Evolutionary conservation across 2,797 vertebrate species (phyloP).

Genomic region (Typhlichthys eigenmanni): DNA sequence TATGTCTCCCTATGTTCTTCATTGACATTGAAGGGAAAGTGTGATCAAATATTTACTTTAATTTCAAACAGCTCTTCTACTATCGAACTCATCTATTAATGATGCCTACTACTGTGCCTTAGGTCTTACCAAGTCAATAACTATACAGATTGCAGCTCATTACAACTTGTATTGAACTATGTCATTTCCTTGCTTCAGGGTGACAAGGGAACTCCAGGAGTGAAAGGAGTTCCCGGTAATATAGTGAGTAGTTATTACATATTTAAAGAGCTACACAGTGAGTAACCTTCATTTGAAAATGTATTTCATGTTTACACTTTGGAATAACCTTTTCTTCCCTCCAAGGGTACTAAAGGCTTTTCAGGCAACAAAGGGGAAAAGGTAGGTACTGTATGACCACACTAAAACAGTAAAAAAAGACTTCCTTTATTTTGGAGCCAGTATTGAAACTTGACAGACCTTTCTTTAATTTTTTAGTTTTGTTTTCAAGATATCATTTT

Average conservation of each 20-base stretch:
- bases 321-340: neutral
- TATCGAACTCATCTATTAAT: no score
- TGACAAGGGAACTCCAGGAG: constrained; percentile 76
- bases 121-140: no score
- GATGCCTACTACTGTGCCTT: no score
- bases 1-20: neutral
- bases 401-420: neutral
- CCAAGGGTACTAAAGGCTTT: constrained; percentile 82
- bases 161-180: neutral
- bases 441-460: neutral
- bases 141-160: neutral
- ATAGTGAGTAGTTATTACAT: constrained; percentile 67
- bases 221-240: constrained; percentile 71
- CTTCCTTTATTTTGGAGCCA: neutral
- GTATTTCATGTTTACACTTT: neutral
- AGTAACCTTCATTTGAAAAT: neutral
- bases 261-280: neutral
- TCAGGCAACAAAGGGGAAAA: constrained; percentile 81
- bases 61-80: no score
- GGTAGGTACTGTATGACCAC: constrained; percentile 63
- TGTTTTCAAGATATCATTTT: constrained; percentile 2
- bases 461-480: constrained; percentile 11
- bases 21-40: no score
- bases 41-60: neutral
- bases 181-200: constrained; percentile 69